Conservation (phyloP, 37 sponge, comb jelly and placozoan genomes). For the Crambe crambe region DNA sequence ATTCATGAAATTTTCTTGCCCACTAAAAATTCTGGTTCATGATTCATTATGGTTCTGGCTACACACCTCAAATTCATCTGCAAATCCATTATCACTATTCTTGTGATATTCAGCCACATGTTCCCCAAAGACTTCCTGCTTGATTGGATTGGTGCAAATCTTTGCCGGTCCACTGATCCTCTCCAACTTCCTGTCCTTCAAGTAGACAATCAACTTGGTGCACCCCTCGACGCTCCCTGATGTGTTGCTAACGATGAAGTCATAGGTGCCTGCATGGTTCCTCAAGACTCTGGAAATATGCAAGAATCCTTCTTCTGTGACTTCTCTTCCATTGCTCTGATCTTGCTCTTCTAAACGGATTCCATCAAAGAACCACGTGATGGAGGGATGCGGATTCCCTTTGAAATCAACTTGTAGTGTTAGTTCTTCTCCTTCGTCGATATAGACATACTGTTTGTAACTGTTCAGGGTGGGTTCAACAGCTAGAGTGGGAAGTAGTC, state of each 20-base stretch:
- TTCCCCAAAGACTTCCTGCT: slow-evolving; percentile 22
- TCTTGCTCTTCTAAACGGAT: slow-evolving; percentile 21
- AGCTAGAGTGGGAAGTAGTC: too few relatives aligned
- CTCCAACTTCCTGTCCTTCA: slow-evolving; percentile 8
- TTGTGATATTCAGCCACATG: slow-evolving; percentile 22
- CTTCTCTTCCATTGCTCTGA: background rate
- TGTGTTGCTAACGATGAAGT: slow-evolving; percentile 35
- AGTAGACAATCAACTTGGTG: slow-evolving; percentile 16
- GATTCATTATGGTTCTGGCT: too few relatives aligned
- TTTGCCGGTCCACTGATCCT: background rate
- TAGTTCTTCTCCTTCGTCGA: slow-evolving; percentile 28
- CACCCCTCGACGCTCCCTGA: slow-evolving; percentile 37
- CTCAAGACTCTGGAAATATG: background rate
- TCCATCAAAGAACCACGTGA: slow-evolving; percentile 28
- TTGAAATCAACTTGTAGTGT: slow-evolving; percentile 16
- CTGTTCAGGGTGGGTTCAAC: slow-evolving; percentile 14
- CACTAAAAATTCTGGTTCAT: too few relatives aligned
- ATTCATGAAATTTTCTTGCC: background rate
- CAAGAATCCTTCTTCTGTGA: slow-evolving; percentile 8
- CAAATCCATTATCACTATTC: slow-evolving; percentile 14
- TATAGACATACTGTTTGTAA: slow-evolving; percentile 3
- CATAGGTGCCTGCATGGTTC: slow-evolving; percentile 27
- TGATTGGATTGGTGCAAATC: slow-evolving; percentile 5
- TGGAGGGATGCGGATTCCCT: slow-evolving; percentile 26
- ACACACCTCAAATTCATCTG: slow-evolving; percentile 31